Evolutionary conservation across 2,888 invertebrate species (phyloP).

Genomic region (Eilema caniola): DNA sequence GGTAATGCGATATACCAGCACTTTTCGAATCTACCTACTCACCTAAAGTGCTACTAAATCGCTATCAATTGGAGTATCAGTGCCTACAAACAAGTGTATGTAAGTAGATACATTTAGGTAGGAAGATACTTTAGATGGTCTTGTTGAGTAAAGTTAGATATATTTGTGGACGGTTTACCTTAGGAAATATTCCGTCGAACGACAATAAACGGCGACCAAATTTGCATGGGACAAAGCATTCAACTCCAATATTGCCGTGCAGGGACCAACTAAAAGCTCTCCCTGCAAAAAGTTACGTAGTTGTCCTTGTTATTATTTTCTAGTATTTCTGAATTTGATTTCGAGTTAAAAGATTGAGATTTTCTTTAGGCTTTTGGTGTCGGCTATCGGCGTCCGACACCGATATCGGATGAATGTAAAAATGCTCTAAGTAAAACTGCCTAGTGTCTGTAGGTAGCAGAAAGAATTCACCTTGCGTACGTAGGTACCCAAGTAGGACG

Average conservation of each 20-base stretch:
- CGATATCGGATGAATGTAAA: too few relatives aligned
- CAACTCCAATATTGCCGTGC: conserved; percentile 72
- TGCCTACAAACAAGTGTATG: not conserved
- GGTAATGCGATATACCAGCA: not conserved
- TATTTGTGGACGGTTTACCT: conserved; percentile 52
- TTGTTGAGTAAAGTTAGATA: conserved; percentile 21
- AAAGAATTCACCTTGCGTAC: too few relatives aligned
- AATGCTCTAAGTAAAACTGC: too few relatives aligned
- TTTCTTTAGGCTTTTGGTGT: too few relatives aligned
- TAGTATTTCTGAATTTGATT: not conserved
- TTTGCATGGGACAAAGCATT: conserved; percentile 75
- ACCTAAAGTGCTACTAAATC: not conserved
- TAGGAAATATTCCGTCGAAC: conserved; percentile 60
- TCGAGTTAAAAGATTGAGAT: not conserved
- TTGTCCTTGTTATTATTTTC: conserved; percentile 5
- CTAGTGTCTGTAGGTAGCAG: too few relatives aligned
- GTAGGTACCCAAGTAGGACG: too few relatives aligned
- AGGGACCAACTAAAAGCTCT: conserved; percentile 41
- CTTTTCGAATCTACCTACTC: too few relatives aligned
- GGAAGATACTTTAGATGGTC: not conserved
- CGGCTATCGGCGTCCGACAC: too few relatives aligned
- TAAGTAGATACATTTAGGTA: not conserved
- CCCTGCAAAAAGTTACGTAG: conserved; percentile 21
- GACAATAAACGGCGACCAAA: conserved; percentile 71
- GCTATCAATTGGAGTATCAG: not conserved